Conservation (phyloP, 2,888 invertebrate species). For the Hirtodrosophila alboralis region DNA sequence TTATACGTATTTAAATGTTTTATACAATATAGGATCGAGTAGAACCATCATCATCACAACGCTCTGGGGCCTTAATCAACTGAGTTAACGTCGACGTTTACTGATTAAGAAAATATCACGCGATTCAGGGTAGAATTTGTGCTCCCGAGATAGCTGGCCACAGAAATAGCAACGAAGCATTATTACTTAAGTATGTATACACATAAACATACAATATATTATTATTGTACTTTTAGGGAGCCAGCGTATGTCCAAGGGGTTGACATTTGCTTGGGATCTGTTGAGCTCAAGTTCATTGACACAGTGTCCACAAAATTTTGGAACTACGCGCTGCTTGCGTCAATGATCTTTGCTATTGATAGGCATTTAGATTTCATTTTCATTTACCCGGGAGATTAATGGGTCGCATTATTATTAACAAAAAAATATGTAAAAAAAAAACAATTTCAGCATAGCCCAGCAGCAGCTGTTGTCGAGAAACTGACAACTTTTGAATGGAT, state of each 20-base stretch:
- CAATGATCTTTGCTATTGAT: constrained; percentile 55
- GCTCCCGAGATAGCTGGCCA: constrained; percentile 48
- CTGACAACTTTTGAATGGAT: constrained; percentile 23
- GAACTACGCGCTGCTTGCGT: constrained; percentile 36
- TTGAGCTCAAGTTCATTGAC: constrained; percentile 63
- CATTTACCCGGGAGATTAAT: constrained; percentile 38
- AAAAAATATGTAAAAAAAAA: constrained; percentile 8
- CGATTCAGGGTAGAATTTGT: constrained; percentile 77
- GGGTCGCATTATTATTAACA: constrained; percentile 16
- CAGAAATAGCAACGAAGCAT: constrained; percentile 23
- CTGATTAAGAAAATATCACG: constrained; percentile 79
- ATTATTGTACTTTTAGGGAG: constrained; percentile 1
- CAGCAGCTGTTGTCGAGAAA: constrained; percentile 1
- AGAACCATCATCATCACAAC: constrained; percentile 26
- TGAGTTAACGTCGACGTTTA: constrained; percentile 54
- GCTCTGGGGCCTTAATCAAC: constrained; percentile 67
- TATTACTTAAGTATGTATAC: neutral
- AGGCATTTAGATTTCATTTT: constrained; percentile 20
- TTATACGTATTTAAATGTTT: constrained; percentile 14
- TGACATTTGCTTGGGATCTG: constrained; percentile 31
- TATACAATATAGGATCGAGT: constrained; percentile 23
- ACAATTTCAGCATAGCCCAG: constrained; percentile 1
- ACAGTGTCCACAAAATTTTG: constrained; percentile 8
- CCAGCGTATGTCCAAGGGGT: constrained; percentile 14
- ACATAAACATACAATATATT: neutral